A percentile compares a stretch with the other conserved stretches of the same genome.
Evolutionary conservation across 2,888 invertebrate species (phyloP).

Genomic region (Drymonia ruficornis): DNA sequence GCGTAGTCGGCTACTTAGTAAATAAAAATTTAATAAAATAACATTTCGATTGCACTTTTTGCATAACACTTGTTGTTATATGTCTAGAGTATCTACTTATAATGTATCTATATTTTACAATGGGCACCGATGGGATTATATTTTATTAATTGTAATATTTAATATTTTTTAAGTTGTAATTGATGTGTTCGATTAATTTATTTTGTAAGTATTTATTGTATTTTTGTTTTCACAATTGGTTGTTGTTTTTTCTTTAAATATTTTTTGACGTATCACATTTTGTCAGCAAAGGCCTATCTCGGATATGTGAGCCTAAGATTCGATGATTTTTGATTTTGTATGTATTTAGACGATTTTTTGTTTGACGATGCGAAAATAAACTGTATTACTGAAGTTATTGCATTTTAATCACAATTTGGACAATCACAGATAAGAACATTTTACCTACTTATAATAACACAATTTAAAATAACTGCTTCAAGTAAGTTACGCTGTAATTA

Average conservation of each 20-base stretch:
- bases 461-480: no score
- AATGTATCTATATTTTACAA: constrained; percentile 68
- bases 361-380: constrained; percentile 79
- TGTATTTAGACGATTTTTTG: constrained; percentile 47
- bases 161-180: constrained; percentile 40
- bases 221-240: constrained; percentile 50
- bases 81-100: constrained; percentile 61
- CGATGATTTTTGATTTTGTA: constrained; percentile 35
- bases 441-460: no score
- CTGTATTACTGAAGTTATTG: constrained; percentile 63
- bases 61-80: constrained; percentile 79
- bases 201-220: constrained; percentile 50
- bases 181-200: constrained; percentile 36
- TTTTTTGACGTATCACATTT: constrained; percentile 35
- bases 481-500: constrained; percentile 16
- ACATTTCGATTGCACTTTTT: constrained; percentile 76
- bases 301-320: constrained; percentile 54
- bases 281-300: constrained; percentile 42
- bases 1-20: constrained; percentile 44
- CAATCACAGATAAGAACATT: neutral
- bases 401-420: constrained; percentile 20
- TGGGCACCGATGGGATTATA: constrained; percentile 43
- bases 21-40: constrained; percentile 36
- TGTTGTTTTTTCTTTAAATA: constrained; percentile 44
- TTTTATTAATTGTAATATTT: constrained; percentile 32